phyloP scores from a whole-genome alignment of 2,113 vertebrate genomes.

The Elephantulus edwardii region DNA sequence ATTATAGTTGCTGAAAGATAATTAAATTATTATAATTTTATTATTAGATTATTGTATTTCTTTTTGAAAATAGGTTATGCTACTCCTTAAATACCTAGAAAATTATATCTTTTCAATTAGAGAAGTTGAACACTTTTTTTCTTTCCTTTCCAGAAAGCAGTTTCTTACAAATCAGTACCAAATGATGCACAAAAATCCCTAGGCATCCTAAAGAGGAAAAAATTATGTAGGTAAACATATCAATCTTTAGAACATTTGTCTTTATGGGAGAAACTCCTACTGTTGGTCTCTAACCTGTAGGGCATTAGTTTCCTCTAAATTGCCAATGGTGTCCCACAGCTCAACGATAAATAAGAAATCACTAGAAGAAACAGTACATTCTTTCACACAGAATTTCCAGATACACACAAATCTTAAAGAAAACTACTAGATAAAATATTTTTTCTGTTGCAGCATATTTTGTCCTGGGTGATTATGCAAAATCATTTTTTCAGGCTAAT shows the following conservation, averaged over 20 bases:
- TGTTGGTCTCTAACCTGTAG: conserved; percentile 84
- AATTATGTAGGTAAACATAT: conserved; percentile 86
- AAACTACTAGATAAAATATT: conserved; percentile 79
- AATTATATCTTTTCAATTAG: conserved; percentile 74
- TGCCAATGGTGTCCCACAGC: conserved; percentile 79
- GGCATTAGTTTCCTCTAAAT: conserved; percentile 86
- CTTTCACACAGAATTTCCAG: conserved; percentile 81
- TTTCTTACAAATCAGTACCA: conserved; percentile 83
- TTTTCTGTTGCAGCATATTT: conserved; percentile 74
- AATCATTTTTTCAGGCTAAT: conserved; percentile 67
- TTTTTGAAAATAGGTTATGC: conserved; percentile 61
- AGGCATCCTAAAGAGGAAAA: conserved; percentile 82
- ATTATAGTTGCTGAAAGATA: conserved; percentile 48
- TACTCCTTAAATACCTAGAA: conserved; percentile 66
- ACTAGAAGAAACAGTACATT: conserved; percentile 80
- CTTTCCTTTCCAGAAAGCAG: conserved; percentile 70
- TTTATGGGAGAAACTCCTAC: conserved; percentile 82
- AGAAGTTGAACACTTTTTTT: conserved; percentile 73
- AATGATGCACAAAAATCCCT: conserved; percentile 83
- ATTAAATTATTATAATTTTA: conserved; percentile 70
- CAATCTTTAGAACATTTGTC: conserved; percentile 87
- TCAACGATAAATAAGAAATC: conserved; percentile 85
- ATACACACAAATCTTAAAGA: conserved; percentile 78
- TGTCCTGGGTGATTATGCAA: conserved; percentile 52
- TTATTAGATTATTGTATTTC: conserved; percentile 67